Conservation (phyloP, 2,113 vertebrate species). For the Xenopus borealis region DNA sequence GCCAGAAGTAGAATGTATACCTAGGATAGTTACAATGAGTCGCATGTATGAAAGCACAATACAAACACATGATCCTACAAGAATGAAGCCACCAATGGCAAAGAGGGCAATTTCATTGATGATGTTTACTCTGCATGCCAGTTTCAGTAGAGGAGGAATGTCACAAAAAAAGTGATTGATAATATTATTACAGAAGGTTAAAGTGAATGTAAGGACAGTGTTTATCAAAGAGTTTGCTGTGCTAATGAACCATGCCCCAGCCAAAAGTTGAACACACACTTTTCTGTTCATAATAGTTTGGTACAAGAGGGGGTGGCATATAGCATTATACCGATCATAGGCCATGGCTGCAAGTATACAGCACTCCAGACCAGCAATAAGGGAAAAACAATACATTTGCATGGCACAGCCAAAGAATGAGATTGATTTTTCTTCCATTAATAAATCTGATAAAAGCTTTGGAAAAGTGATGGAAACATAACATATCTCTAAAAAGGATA, state of each 20-base stretch:
- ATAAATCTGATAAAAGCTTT: neutral
- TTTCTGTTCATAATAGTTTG: constrained; percentile 14
- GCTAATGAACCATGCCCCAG: neutral
- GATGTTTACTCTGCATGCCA: constrained; percentile 5
- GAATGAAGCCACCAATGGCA: constrained; percentile 3
- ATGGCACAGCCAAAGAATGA: constrained; percentile 6
- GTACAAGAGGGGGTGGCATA: constrained; percentile 30
- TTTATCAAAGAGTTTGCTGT: constrained; percentile 12
- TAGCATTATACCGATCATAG: constrained; percentile 30
- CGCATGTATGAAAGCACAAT: constrained; percentile 7
- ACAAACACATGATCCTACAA: neutral
- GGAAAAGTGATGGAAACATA: constrained; percentile 6
- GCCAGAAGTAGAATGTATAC: neutral
- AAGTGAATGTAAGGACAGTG: constrained; percentile 5
- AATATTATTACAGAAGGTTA: constrained; percentile 14
- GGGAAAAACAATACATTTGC: constrained; percentile 16
- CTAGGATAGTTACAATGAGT: constrained; percentile 18
- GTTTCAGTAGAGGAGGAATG: constrained; percentile 12
- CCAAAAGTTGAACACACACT: constrained; percentile 6
- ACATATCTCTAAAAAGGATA: constrained; percentile 21
- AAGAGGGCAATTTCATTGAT: constrained; percentile 8
- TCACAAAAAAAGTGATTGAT: constrained; percentile 33
- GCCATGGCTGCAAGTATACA: constrained; percentile 31
- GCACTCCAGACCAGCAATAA: constrained; percentile 1
- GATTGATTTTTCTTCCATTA: constrained; percentile 3